Evolutionary conservation across 1,140 invertebrate species (phyloP), one percentile per base, ranked within the genome.

Genomic region (Drosophila lini): DNA sequence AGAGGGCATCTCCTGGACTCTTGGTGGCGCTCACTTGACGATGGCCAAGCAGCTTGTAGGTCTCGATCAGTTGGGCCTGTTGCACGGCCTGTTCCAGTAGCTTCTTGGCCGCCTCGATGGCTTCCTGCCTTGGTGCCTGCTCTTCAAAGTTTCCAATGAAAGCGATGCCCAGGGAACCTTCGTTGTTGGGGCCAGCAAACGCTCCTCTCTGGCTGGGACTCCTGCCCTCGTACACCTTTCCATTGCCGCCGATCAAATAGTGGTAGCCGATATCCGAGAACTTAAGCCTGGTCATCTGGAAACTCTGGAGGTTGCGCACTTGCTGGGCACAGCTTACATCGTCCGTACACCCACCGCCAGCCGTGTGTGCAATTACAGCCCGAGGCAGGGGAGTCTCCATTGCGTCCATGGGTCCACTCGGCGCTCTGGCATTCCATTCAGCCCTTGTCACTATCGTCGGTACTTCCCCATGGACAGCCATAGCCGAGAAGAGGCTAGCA

Each of bases 241-340:
- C 95, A 88, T 96, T 95, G 34, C 94, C 94, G 5, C 95, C 95
- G 40, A 96, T 93, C 31, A 96, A 64, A 73, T 95, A 96, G 70
- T 93, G 95, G 67, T 95, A 95, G 3, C 93, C 94, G 15, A 95
- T 95, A 67, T 95, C 95, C 34, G 79, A 84, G 91, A 94, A 56
- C 79, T 81, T 8, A 69, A 78, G 8, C 48, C 59, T 32, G 3
- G 93, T 92, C 77, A 95, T 93, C 62, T 95, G 94, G 5, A 92
- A 92, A 8, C 93, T 77, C 70, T 95, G 95, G 31, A 94, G 93
- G 2, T 61, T 76, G 16, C 92, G 92, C 0, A 95, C 93, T 11
- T 92, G 69, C 0, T 84, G 84, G 16, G 93, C 65, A 53, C 84
- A 88, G 57, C 50, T 65, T 68, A 92, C 93, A 89, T 94, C 93